Evolutionary conservation across 2,888 invertebrate species (phyloP).

Genomic region (Chaetoderma sp.): DNA sequence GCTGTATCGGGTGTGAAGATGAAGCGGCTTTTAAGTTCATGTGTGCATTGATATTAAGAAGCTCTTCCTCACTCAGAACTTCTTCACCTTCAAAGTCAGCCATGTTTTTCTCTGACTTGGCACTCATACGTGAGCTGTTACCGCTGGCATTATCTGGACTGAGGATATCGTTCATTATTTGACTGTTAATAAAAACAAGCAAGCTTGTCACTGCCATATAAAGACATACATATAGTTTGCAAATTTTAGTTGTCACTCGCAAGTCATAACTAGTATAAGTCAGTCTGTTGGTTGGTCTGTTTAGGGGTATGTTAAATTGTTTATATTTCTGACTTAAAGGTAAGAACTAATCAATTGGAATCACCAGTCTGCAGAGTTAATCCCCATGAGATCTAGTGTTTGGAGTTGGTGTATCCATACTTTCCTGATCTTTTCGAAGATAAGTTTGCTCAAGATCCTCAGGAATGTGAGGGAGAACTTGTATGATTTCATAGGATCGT

Average conservation of each 20-base stretch:
- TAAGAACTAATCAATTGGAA: too few species aligned
- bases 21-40: conserved; percentile 48
- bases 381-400: too few species aligned
- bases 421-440: too few species aligned
- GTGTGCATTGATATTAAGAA: conserved; percentile 62
- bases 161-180: conserved; percentile 76
- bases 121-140: conserved; percentile 87
- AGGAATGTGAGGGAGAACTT: too few species aligned
- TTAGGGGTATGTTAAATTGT: too few species aligned
- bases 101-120: conserved; percentile 93
- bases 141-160: conserved; percentile 79
- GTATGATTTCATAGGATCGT: too few species aligned
- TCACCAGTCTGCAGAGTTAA: too few species aligned
- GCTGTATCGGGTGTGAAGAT: conserved; percentile 63
- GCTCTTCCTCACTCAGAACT: conserved; percentile 64
- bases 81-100: conserved; percentile 88
- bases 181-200: conserved; percentile 67
- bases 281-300: too few species aligned
- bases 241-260: neutral
- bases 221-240: neutral
- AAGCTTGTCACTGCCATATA: conserved; percentile 11
- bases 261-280: too few species aligned
- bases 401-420: too few species aligned
- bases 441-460: too few species aligned
- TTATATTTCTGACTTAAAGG: too few species aligned